Evolutionary conservation across 2,888 invertebrate genomes (phyloP).

Genomic region (Eristalinus aeneus): DNA sequence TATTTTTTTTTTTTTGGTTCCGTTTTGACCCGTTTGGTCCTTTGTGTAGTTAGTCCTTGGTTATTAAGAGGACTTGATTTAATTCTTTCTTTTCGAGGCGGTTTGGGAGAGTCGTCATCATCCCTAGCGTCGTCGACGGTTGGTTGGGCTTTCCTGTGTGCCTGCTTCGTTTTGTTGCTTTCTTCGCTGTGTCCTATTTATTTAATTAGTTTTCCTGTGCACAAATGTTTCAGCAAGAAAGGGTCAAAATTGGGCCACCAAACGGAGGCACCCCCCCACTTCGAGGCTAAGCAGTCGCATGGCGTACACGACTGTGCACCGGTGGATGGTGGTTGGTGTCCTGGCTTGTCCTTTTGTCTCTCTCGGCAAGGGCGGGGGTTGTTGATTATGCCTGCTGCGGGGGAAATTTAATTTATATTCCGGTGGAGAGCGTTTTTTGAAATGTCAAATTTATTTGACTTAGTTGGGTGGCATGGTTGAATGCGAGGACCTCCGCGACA

Average conservation of each 20-base stretch:
- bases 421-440: conserved; percentile 8
- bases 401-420: conserved; percentile 54
- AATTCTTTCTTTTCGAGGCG: conserved; percentile 35
- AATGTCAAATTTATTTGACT: conserved; percentile 55
- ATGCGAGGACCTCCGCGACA: conserved; percentile 6
- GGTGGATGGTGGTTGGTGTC: background rate
- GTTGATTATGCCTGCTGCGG: conserved; percentile 18
- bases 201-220: conserved; percentile 70
- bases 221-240: conserved; percentile 58
- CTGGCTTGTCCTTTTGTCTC: conserved; percentile 7
- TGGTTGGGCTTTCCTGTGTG: background rate
- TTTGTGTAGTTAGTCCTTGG: conserved; percentile 66
- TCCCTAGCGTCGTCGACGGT: too few relatives aligned
- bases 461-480: conserved; percentile 29
- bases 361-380: background rate
- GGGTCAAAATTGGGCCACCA: conserved; percentile 60
- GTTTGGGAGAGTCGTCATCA: background rate
- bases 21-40: conserved; percentile 12
- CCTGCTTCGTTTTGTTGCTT: conserved; percentile 22
- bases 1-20: conserved; percentile 28
- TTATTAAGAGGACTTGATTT: conserved; percentile 71
- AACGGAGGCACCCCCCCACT: background rate
- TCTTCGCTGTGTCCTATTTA: conserved; percentile 67
- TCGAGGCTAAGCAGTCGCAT: background rate
- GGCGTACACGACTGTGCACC: conserved; percentile 24